phyloP scores from a whole-genome alignment of 1,140 invertebrate genomes.

The Brachionus asplanchnoidis region DNA sequence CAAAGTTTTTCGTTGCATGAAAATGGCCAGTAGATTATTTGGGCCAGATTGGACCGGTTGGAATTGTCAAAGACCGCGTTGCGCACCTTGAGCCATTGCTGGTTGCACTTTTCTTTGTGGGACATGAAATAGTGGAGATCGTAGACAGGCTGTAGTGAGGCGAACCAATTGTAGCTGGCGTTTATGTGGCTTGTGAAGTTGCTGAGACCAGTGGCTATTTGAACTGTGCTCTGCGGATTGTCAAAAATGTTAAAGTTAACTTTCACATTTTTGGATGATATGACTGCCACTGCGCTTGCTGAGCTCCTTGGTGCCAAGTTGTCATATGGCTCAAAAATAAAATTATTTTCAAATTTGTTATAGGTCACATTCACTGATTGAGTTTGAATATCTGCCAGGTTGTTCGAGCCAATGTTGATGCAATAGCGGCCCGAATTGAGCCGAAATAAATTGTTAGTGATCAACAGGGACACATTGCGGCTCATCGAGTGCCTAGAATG shows the following conservation, averaged over 20 bases:
- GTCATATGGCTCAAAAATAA: slow-evolving; percentile 75
- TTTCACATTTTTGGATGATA: slow-evolving; percentile 77
- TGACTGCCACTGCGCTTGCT: slow-evolving; percentile 80
- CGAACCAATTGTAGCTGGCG: slow-evolving; percentile 19
- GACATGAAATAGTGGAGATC: slow-evolving; percentile 29
- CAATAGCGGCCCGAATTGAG: slow-evolving; percentile 81
- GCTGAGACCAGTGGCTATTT: not conserved
- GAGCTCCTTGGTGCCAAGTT: slow-evolving; percentile 65
- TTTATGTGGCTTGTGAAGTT: slow-evolving; percentile 25
- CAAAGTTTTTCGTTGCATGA: not conserved
- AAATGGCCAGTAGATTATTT: slow-evolving; percentile 41
- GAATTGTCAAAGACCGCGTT: slow-evolving; percentile 25
- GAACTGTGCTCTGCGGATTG: slow-evolving; percentile 63
- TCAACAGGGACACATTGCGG: slow-evolving; percentile 60
- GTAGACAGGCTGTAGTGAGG: not conserved
- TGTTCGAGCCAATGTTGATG: slow-evolving; percentile 75
- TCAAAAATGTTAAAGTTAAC: slow-evolving; percentile 85
- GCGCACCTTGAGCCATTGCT: not conserved
- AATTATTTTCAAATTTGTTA: slow-evolving; percentile 81
- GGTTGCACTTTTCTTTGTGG: slow-evolving; percentile 34
- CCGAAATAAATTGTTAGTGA: slow-evolving; percentile 82
- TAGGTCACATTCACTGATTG: slow-evolving; percentile 78
- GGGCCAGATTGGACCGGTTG: slow-evolving; percentile 35
- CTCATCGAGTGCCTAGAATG: slow-evolving; percentile 55
- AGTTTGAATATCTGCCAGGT: slow-evolving; percentile 66